Conservation (phyloP, 2,797 vertebrate genomes). For the Chelidonichthys spinosus region DNA sequence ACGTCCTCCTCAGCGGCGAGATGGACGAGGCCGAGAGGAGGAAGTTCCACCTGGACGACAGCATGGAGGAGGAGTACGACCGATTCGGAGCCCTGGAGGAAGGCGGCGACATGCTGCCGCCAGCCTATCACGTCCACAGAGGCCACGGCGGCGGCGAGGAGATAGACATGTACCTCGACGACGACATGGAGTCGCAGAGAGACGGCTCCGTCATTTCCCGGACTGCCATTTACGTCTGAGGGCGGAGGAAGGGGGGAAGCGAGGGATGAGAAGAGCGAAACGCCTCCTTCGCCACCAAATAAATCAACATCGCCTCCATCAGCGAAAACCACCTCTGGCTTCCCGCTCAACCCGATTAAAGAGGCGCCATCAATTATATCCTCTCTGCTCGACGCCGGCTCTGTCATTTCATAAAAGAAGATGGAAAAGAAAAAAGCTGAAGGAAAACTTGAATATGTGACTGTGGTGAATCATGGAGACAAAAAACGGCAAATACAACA, state of each 20-base stretch:
- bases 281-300: neutral
- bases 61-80: slow-evolving; percentile 82
- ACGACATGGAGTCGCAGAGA: slow-evolving; percentile 93
- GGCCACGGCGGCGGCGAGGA: slow-evolving; percentile 57
- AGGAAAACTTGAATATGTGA: slow-evolving; percentile 47
- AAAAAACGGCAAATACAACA: slow-evolving; percentile 32
- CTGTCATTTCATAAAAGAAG: slow-evolving; percentile 29
- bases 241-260: neutral
- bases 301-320: slow-evolving; percentile 45
- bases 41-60: slow-evolving; percentile 85
- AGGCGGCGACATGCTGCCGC: slow-evolving; percentile 56
- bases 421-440: slow-evolving; percentile 29
- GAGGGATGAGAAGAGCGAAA: slow-evolving; percentile 24
- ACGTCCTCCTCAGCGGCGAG: slow-evolving; percentile 79
- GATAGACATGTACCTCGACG: slow-evolving; percentile 77
- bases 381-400: slow-evolving; percentile 43
- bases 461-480: slow-evolving; percentile 46
- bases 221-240: slow-evolving; percentile 90
- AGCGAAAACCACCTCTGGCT: slow-evolving; percentile 54
- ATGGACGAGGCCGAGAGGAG: slow-evolving; percentile 79
- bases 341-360: slow-evolving; percentile 38
- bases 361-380: slow-evolving; percentile 46
- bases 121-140: slow-evolving; percentile 72
- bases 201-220: slow-evolving; percentile 93
- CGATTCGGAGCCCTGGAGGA: slow-evolving; percentile 66